Evolutionary conservation across 2,797 vertebrate species (phyloP).

Genomic region (Protosalanx chinensis): DNA sequence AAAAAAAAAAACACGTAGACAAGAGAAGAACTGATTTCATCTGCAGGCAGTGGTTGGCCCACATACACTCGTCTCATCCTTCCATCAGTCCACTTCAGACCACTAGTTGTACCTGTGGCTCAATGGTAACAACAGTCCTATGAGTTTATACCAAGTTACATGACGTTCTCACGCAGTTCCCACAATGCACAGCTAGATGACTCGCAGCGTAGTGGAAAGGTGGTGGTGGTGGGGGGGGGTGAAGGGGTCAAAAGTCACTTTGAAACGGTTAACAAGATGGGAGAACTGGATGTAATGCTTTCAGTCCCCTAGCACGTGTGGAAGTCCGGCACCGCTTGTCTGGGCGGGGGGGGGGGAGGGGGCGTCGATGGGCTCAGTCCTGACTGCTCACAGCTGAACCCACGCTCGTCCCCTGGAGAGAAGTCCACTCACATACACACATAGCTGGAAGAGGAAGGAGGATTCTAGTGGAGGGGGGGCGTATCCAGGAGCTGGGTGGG

Average conservation of each 20-base stretch:
- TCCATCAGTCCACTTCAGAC: constrained; percentile 49
- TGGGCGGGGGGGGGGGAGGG: not conserved
- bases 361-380: constrained; percentile 21
- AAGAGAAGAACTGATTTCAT: constrained; percentile 51
- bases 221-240: not conserved
- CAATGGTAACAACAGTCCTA: constrained; percentile 40
- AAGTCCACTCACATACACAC: constrained; percentile 38
- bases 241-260: constrained; percentile 20
- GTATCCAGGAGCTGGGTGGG: constrained; percentile 55
- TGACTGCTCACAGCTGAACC: constrained; percentile 12
- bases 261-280: constrained; percentile 9
- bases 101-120: constrained; percentile 29
- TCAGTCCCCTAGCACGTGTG: constrained; percentile 23
- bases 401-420: constrained; percentile 31
- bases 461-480: constrained; percentile 24
- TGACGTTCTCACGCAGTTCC: constrained; percentile 32
- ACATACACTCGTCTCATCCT: constrained; percentile 52
- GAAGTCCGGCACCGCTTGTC: constrained; percentile 7
- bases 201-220: constrained; percentile 36
- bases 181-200: constrained; percentile 18
- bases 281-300: constrained; percentile 12
- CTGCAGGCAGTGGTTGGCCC: constrained; percentile 61
- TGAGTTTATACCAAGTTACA: constrained; percentile 41
- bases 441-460: constrained; percentile 49
- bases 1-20: constrained; percentile 31